Conservation (phyloP, 2,113 vertebrate species). For the Falco punctatus region DNA sequence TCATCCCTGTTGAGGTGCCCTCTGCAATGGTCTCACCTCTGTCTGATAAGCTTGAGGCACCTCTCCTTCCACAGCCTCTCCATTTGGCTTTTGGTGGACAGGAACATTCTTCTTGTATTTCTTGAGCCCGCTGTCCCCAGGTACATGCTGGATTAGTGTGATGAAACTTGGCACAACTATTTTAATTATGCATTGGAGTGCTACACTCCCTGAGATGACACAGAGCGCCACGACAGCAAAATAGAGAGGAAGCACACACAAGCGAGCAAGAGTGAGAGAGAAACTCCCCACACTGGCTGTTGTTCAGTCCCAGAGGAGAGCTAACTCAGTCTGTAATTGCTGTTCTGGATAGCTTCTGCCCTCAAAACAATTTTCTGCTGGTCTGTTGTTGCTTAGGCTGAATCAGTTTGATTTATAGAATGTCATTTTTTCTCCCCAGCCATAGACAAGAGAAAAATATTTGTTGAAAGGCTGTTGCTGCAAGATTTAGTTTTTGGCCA, state of each 20-base stretch:
- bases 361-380: conserved; percentile 66
- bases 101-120: neutral
- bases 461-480: conserved; percentile 42
- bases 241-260: fast-evolving
- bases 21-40: neutral
- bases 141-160: neutral
- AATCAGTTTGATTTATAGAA: conserved; percentile 66
- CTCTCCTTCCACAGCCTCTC: neutral
- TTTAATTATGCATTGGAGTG: neutral
- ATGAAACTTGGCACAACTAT: neutral
- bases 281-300: conserved; percentile 1
- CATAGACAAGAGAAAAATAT: conserved; percentile 63
- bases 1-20: neutral
- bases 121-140: neutral
- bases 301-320: conserved; percentile 13
- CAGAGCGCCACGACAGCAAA: neutral
- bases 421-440: conserved; percentile 44
- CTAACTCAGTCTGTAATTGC: conserved; percentile 68
- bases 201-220: neutral
- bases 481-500: conserved; percentile 37
- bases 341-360: conserved; percentile 64
- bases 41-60: neutral
- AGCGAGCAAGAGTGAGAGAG: neutral
- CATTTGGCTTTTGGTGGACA: neutral
- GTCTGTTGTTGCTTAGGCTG: conserved; percentile 52